Conservation (phyloP, 2,113 vertebrate genomes). For the Erinaceus europaeus region DNA sequence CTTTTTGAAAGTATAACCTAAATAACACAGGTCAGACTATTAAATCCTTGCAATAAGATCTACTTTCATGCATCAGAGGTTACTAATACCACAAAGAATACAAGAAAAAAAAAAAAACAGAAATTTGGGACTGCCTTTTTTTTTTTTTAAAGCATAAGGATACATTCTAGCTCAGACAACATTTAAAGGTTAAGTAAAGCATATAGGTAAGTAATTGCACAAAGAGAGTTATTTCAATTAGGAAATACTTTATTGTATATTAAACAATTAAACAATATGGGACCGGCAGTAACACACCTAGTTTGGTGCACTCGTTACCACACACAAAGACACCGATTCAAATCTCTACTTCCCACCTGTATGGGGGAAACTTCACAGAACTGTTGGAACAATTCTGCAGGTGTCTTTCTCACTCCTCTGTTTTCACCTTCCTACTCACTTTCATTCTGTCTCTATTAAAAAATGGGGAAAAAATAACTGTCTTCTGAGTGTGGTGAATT, state of each 20-base stretch:
- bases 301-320: too few species aligned
- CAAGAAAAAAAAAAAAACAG: neutral
- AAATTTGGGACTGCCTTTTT: neutral
- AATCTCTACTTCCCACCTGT: too few species aligned
- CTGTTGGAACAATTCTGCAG: too few species aligned
- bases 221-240: neutral
- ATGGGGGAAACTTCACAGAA: too few species aligned
- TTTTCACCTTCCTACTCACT: too few species aligned
- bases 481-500: too few species aligned
- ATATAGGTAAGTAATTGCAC: neutral
- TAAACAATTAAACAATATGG: neutral
- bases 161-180: neutral
- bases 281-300: too few species aligned
- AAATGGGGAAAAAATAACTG: too few species aligned
- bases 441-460: too few species aligned
- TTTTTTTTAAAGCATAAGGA: neutral
- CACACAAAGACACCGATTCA: too few species aligned
- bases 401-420: too few species aligned
- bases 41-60: neutral
- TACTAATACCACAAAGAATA: neutral
- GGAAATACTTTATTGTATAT: neutral
- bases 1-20: conserved; percentile 6
- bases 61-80: neutral
- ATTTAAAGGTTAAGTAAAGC: neutral
- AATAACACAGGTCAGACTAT: neutral